Percentiles rank a stretch among this genome's conserved stretches.
phyloP scores from a whole-genome alignment of 2,797 vertebrate species.

The Myripristis jacobus region DNA sequence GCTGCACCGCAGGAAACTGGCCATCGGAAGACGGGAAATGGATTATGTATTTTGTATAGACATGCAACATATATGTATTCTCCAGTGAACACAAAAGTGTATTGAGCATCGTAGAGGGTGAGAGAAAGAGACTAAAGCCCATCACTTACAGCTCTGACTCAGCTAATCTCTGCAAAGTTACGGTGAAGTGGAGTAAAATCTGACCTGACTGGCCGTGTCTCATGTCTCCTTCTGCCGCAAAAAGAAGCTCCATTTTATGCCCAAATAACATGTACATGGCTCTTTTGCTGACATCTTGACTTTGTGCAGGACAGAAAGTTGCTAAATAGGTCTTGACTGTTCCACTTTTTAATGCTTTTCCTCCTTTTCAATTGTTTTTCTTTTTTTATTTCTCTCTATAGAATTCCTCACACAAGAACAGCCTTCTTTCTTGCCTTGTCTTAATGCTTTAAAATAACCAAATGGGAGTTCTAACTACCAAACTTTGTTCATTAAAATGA shows the following conservation, averaged over 20 bases:
- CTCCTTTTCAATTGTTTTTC: constrained; percentile 10
- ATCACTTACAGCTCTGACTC: too few species aligned
- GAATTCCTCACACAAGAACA: constrained; percentile 91
- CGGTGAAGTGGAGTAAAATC: constrained; percentile 17
- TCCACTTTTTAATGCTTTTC: constrained; percentile 75
- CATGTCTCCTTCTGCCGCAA: constrained; percentile 63
- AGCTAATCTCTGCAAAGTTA: too few species aligned
- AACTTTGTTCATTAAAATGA: constrained; percentile 90
- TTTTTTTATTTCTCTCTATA: constrained; percentile 76
- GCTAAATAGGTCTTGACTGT: constrained; percentile 90
- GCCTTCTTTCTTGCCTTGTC: constrained; percentile 99
- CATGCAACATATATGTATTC: constrained; percentile 11
- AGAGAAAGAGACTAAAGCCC: constrained; percentile 22
- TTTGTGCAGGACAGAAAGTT: constrained; percentile 93
- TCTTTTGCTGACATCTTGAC: constrained; percentile 89
- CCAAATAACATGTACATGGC: constrained; percentile 79
- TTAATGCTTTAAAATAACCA: constrained; percentile 99
- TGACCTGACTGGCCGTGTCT: constrained; percentile 30
- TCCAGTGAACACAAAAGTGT: constrained; percentile 28
- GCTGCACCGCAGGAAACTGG: constrained; percentile 40
- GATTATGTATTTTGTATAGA: constrained; percentile 3
- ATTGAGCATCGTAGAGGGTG: constrained; percentile 23
- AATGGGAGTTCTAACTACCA: constrained; percentile 96
- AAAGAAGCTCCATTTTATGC: constrained; percentile 85
- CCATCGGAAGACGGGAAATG: constrained; percentile 32